Conservation (phyloP, 2,888 invertebrate genomes). For the Torymus tubicola region DNA sequence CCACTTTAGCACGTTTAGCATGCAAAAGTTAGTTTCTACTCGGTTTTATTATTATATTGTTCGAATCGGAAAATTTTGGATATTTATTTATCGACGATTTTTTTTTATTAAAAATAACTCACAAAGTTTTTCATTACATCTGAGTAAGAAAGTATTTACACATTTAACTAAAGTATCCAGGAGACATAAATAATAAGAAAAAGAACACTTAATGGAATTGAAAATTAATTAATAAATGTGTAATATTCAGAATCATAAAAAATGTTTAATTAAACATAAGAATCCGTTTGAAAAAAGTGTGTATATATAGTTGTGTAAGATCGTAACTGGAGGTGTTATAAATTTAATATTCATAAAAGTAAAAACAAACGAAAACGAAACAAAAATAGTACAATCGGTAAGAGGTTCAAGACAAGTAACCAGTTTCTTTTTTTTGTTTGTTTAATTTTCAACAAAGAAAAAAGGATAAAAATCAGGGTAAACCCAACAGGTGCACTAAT, state of each 20-base stretch:
- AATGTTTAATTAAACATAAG: no score
- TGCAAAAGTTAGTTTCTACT: slow-evolving; percentile 37
- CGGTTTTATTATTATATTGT: not conserved
- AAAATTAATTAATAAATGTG: not conserved
- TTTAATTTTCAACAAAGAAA: slow-evolving; percentile 32
- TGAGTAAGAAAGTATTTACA: no score
- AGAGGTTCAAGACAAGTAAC: slow-evolving; percentile 64
- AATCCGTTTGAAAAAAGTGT: slow-evolving; percentile 17
- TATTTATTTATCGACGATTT: not conserved
- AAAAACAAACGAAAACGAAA: slow-evolving; percentile 34
- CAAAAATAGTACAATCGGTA: slow-evolving; percentile 53
- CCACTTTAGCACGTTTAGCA: slow-evolving; percentile 31
- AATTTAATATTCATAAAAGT: slow-evolving; percentile 19
- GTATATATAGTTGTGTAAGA: slow-evolving; percentile 25
- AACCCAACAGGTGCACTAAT: slow-evolving; percentile 75
- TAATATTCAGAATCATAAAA: not conserved
- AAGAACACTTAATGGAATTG: no score
- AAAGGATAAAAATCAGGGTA: slow-evolving; percentile 60
- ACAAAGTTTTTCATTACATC: no score
- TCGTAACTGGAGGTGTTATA: slow-evolving; percentile 31
- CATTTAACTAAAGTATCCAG: no score
- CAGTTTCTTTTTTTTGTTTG: slow-evolving; percentile 33
- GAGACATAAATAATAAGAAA: no score
- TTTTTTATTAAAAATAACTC: not conserved
- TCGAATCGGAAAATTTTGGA: not conserved